Percentiles rank a stretch among this genome's conserved stretches.
Evolutionary conservation across 2,113 vertebrate genomes (phyloP).

Genomic region (Malurus alboscapulatus): DNA sequence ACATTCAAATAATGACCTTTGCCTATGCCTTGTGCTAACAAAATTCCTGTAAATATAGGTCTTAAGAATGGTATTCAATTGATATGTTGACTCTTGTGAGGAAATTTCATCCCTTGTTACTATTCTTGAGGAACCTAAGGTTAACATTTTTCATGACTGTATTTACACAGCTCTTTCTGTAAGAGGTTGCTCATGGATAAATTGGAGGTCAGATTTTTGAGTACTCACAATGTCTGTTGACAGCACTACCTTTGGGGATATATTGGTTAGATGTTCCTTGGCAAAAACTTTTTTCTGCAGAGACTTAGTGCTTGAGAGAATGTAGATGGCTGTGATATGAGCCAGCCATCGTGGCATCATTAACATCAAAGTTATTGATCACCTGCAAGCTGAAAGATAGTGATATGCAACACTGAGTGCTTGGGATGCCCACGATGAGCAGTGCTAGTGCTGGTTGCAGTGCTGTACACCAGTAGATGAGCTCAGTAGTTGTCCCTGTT

Average conservation of each 20-base stretch:
- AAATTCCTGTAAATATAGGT: not conserved
- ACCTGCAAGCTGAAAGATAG: not conserved
- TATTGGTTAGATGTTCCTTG: not conserved
- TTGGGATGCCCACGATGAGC: not conserved
- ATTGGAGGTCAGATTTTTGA: not conserved
- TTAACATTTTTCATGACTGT: not conserved
- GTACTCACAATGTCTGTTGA: not conserved
- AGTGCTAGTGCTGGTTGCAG: not conserved
- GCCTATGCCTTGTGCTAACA: not conserved
- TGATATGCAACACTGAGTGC: rapidly evolving
- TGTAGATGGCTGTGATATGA: not conserved
- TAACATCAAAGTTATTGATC: not conserved
- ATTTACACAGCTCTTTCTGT: not conserved
- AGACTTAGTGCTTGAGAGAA: not conserved
- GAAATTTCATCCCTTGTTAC: not conserved
- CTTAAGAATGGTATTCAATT: not conserved
- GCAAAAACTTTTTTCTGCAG: not conserved
- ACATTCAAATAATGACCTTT: not conserved
- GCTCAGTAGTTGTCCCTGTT: not conserved
- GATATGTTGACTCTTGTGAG: not conserved
- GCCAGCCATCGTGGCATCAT: not conserved
- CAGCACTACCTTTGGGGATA: not conserved
- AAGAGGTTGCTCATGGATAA: not conserved
- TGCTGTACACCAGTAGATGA: not conserved
- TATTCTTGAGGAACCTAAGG: not conserved